phyloP scores from a whole-genome alignment of 2,888 invertebrate species.

The Trachelus troglodyta region DNA sequence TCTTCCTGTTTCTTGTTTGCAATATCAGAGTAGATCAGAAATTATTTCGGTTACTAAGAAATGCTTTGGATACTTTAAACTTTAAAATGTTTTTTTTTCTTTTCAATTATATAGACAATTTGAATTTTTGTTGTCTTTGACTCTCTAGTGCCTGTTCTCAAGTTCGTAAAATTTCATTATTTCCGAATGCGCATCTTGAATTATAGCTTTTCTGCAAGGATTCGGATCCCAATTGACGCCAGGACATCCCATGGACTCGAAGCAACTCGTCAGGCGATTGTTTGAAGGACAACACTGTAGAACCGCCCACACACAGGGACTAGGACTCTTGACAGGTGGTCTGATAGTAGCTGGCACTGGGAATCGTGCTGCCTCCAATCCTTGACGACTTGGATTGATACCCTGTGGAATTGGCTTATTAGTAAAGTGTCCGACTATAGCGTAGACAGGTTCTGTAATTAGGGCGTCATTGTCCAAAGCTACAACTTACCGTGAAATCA shows the following conservation, averaged over 20 bases:
- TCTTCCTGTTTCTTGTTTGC: too few species aligned
- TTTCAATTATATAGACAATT: too few species aligned
- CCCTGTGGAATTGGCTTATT: conserved; percentile 36
- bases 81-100: too few species aligned
- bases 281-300: conserved; percentile 76
- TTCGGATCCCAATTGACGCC: conserved; percentile 80
- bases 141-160: conserved; percentile 13
- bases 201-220: conserved; percentile 76
- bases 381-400: conserved; percentile 45
- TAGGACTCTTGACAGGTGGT: conserved; percentile 65
- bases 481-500: conserved; percentile 47
- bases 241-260: conserved; percentile 78
- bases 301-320: conserved; percentile 81
- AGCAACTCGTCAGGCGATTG: conserved; percentile 69
- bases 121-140: too few species aligned
- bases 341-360: conserved; percentile 66
- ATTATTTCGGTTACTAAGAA: too few species aligned
- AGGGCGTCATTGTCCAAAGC: too few species aligned
- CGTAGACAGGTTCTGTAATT: too few species aligned
- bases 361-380: conserved; percentile 42
- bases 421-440: too few species aligned
- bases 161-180: conserved; percentile 47
- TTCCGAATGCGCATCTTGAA: conserved; percentile 68
- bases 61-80: too few species aligned
- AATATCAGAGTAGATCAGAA: too few species aligned